Base-by-base conservation (phyloP, 2,888 invertebrate species). In the Ptychoptera albimana region DNA sequence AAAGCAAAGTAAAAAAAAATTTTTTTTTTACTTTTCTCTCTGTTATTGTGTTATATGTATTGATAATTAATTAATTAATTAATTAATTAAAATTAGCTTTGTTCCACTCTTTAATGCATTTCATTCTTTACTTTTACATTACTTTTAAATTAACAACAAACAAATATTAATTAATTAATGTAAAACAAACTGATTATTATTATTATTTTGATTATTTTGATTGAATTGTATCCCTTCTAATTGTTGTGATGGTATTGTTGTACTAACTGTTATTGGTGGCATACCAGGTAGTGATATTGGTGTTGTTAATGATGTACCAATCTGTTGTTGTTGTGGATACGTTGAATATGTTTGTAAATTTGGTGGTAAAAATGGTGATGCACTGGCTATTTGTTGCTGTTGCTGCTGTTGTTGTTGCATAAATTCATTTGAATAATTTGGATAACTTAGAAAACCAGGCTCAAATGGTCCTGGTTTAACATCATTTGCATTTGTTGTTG, bases 231-330 rank as follows among this genome's bases (percentile, higher is more conserved):
- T 42, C 2, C 46, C 48, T 35, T 50, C 45, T 15, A 49, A 42
- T 7, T 47, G 43, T 30, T 48, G 47, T 8, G 50, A 44, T 30
- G 54, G 54, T 47, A 55, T 53, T 30, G 78, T 76, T 13, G 81
- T 79, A 53, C 79, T 82, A 11, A 83, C 83, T 13, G 82, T 83
- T 49, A 84, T 78, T 10, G 83, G 80, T 14, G 84, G 83, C 81
- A 83, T 79, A 32, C 83, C 83, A 2, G 82, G 82, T 50, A 82
- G 63, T 11, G 77, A 74, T 38, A 82, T 75, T 0, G 82, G 80
- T 1, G 80, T 81, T 30, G 77, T 73, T 12, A 80, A 71, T 1
- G 72, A 67, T 30, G 69, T 53, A 4, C 68, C 67, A 35, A 15
- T 15, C 12, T 34, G 14, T 43, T 46, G 46, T 10, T 58, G 56